Evolutionary conservation across 1,140 invertebrate species (phyloP).

Genomic region (Scaptomyza hsui): DNA sequence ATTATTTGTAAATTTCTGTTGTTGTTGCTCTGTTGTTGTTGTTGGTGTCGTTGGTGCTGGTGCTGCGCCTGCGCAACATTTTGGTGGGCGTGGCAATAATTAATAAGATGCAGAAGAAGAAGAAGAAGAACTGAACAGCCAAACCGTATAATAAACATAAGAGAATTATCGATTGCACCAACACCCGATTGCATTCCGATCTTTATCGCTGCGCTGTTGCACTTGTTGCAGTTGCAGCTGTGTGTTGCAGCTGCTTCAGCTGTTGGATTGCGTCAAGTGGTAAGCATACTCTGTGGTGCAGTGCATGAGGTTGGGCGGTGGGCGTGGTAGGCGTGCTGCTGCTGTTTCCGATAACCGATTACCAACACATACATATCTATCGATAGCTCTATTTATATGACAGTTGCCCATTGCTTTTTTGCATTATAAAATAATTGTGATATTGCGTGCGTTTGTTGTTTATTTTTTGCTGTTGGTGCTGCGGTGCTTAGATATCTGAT

Average conservation of each 20-base stretch:
- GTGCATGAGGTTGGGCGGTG: constrained; percentile 26
- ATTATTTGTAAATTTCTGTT: constrained; percentile 53
- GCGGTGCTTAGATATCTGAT: constrained; percentile 76
- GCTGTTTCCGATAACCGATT: constrained; percentile 14
- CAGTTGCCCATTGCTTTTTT: constrained; percentile 12
- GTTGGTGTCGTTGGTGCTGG: constrained; percentile 36
- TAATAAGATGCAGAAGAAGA: constrained; percentile 11
- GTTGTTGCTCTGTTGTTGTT: constrained; percentile 46
- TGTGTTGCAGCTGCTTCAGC: constrained; percentile 43
- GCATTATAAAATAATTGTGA: constrained; percentile 11
- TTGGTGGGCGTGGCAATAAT: constrained; percentile 39
- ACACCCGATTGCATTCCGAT: constrained; percentile 62
- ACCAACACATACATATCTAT: constrained; percentile 14
- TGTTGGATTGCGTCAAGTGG: constrained; percentile 49
- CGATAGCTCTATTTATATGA: constrained; percentile 27
- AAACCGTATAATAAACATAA: constrained; percentile 38
- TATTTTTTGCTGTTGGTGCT: constrained; percentile 61
- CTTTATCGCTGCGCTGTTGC: constrained; percentile 4
- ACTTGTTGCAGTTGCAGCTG: constrained; percentile 16
- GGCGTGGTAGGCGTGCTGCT: constrained; percentile 19
- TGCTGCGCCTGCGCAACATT: constrained; percentile 78
- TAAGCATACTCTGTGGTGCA: constrained; percentile 30
- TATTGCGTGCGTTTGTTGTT: constrained; percentile 36
- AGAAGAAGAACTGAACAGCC: constrained; percentile 45
- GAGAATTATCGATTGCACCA: constrained; percentile 55